Conservation (phyloP, 2,888 invertebrate species). For the Corythucha ciliata region DNA sequence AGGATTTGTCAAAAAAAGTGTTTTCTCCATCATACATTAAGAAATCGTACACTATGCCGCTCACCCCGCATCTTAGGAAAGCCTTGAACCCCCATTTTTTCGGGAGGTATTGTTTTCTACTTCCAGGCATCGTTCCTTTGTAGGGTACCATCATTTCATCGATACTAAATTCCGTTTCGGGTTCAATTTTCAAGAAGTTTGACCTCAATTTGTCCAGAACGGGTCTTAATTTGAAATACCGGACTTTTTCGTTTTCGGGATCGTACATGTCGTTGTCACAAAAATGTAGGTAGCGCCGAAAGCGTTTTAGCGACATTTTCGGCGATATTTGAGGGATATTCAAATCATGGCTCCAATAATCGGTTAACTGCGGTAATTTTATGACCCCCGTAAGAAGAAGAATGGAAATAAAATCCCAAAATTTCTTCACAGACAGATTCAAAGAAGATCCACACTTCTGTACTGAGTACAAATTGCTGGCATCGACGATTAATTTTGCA, state of each 20-base stretch:
- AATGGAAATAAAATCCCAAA: slow-evolving; percentile 10
- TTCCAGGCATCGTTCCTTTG: slow-evolving; percentile 5
- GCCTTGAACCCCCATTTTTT: slow-evolving; percentile 39
- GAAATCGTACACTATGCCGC: slow-evolving; percentile 40
- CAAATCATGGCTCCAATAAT: slow-evolving; percentile 32
- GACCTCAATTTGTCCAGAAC: too few species aligned
- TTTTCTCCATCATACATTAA: slow-evolving; percentile 37
- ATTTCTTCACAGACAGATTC: too few species aligned
- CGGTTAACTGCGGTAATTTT: slow-evolving; percentile 26
- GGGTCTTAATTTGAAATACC: too few species aligned
- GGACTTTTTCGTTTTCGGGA: too few species aligned
- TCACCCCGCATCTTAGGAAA: slow-evolving; percentile 39
- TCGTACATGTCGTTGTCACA: too few species aligned
- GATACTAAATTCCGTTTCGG: too few species aligned
- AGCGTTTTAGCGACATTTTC: slow-evolving; percentile 33
- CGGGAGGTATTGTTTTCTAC: slow-evolving; percentile 38
- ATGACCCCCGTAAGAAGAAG: slow-evolving; percentile 27
- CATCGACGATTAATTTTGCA: too few species aligned
- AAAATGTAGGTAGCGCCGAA: too few species aligned
- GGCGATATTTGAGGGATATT: slow-evolving; percentile 25
- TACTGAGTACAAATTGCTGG: too few species aligned
- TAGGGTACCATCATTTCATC: slow-evolving; percentile 4
- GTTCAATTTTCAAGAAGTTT: too few species aligned
- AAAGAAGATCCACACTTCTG: too few species aligned
- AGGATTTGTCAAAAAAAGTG: slow-evolving; percentile 33